Base-by-base conservation (phyloP, 2,797 vertebrate genomes). In the Lophotriccus pileatus region DNA sequence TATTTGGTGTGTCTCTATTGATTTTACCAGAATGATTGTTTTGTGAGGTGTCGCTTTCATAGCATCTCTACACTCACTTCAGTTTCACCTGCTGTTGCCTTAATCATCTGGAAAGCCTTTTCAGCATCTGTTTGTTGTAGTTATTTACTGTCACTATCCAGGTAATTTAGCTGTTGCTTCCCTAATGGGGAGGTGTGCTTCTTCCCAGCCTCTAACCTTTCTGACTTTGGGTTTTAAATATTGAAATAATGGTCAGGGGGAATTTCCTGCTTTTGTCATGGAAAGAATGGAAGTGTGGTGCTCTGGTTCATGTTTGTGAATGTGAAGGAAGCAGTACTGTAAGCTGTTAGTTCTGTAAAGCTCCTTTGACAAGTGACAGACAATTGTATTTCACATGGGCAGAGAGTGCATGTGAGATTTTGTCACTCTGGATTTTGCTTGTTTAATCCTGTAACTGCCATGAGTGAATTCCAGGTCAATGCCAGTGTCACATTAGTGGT, bases 211-310 rank as follows among this genome's bases (percentile, higher is more conserved):
- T 0, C 32, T 75, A 70, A 39, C 8, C 25, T 49, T 84, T 84
- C 22, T 49, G 23, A 14, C 24, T 74, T 84, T 9, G 2, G 1
- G 14, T 52, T 82, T 56, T 70, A 64, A 84, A 24, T 68, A 60
- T 69, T 67, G 46, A 39, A 87, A 79, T 83, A 64, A n/a, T 7
- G 34, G 18, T 52, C 19, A 60, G 21, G 25, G 37, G 28, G 19
- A 47, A 53, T 60, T 94, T 93, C 93, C 91, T 89, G 62, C 69
- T 78, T 94, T 92, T 94, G 79, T 81, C 17, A 20, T 3, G 39
- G 62, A 41, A 74, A 60, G 37, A 47, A 63, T 93, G 76, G 46
- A 87, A 90, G 9, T 39, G 39, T 55, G 49, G 27, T 53, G 39
- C 30, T 64, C 20, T 74, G 27, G 39, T 83, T 89, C 22, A 6